These are phyloP conservation scores for Notarius lentiginosus DNA, from an alignment of 2,113 vertebrate genomes.

Conservation along the genomic window DNA sequence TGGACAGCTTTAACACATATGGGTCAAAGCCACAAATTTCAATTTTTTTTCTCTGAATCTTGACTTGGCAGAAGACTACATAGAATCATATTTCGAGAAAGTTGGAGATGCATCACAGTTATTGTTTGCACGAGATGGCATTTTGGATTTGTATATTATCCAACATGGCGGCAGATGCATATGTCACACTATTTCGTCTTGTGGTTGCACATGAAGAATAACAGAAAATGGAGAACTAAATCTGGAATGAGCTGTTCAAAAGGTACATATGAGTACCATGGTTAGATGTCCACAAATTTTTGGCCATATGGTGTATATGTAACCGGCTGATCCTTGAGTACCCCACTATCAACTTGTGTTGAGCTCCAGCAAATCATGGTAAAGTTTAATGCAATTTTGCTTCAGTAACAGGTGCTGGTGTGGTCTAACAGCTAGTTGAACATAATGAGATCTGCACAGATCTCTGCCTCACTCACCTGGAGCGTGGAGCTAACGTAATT, in stretches of 20 bases:
- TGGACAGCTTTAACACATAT: too few species aligned
- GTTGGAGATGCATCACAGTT: too few species aligned
- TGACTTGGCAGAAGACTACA: too few species aligned
- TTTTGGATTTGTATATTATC: too few species aligned
- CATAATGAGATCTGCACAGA: constrained; percentile 21
- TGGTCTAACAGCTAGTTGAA: constrained; percentile 33
- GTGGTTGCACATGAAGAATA: neutral
- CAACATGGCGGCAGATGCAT: too few species aligned
- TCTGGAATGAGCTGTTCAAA: neutral
- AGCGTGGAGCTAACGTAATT: constrained; percentile 36
- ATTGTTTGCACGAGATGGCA: too few species aligned
- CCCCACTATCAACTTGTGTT: neutral
- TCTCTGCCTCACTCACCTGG: constrained; percentile 4
- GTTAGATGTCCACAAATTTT: neutral
- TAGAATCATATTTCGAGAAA: too few species aligned
- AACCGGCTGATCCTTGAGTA: neutral
- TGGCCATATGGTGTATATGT: neutral
- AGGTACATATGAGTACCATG: neutral
- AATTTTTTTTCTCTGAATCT: too few species aligned
- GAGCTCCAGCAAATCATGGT: neutral
- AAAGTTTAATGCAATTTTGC: constrained; percentile 7
- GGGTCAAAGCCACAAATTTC: too few species aligned
- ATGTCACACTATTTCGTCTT: too few species aligned
- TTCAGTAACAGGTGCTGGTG: constrained; percentile 30
- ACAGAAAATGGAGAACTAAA: neutral